Evolutionary conservation across 23 tunicate genomes (phyloP), one percentile per base, ranked within the genome.

Genomic region (Styela clava): DNA sequence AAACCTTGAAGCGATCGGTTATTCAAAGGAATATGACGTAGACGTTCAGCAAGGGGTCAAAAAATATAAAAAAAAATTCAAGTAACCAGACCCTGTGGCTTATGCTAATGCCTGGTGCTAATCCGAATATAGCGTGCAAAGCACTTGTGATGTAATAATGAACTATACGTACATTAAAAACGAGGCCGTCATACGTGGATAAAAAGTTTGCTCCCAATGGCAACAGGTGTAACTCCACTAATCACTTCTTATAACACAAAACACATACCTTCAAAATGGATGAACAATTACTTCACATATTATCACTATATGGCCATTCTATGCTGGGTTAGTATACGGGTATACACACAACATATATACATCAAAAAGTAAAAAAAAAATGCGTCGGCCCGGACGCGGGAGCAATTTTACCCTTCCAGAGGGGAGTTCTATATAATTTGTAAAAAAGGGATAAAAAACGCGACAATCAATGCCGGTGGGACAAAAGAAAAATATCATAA

Each of bases 391-490:
- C 77, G 77, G 77, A 71, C 77, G 77, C 77, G 77, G 32, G 35
- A 71, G 27, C 77, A 28, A 71, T 44, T 35, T 31, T 26, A 70
- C 89, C 89, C 89, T 69, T 20, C 89, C 89, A 86, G 89, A 69
- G 89, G 89, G 89, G 37, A 18, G 73, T 34, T 36, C 52, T 63
- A 78, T 79, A 82, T 24, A 34, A 62, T 86, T 61, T 86, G 34
- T 70, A 81, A 86, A 79, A 86, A 71, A 86, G 34, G 76, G 81
- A 44, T 33, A 33, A 76, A 76, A 76, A 28, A 74, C 79, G 72
- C 69, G 34, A 69, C 89, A 86, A 31, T 86, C 84, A 86, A 86
- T 86, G 89, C 79, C 84, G 29, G 70, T 78, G 74, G 67, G n/a
- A 64, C 32, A 68, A 78, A 78, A 78, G 33, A 24, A 63, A 63